Base-by-base conservation (phyloP, 1,140 invertebrate genomes). In the Drosophila repletoides region DNA sequence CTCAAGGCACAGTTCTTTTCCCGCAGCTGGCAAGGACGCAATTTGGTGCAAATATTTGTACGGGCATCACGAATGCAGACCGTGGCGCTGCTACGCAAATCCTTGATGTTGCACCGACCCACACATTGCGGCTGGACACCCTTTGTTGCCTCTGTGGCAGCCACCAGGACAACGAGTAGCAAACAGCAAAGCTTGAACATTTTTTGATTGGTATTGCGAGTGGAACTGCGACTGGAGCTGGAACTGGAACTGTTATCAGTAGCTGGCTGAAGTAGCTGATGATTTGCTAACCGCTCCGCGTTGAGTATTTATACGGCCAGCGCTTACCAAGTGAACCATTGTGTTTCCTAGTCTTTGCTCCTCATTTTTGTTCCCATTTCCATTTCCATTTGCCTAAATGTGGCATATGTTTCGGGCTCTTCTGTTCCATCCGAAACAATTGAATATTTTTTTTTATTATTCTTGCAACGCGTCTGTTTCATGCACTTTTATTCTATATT, bases 31-130 rank as follows among this genome's bases (percentile, higher is more conserved):
- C 80, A 86, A 21, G 81, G 29, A 0, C 64, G 46, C 15, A 86
- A 28, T 31, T 55, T 75, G 60, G 76, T 80, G 64, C 80, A 86
- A 3, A 38, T 33, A 1, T 86, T 80, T 12, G 60, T 76, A 0
- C 26, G 40, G 10, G 12, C 26, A 38, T 73, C 45, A 0, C 80
- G 36, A 2, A 59, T 33, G 60, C 80, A 86, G 1, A 87, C 52
- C 5, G 59, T 3, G 9, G 22, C 14, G 3, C 34, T 12, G 24
- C 38, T 31, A 2, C 15, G 5, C 15, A 58, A 12, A 10, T 68
- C 69, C 40, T 36, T 34, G 9, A 22, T 2, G 1, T 19, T 38
- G 63, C 79, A 84, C 2, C 73, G 77, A 2, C 80, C 80, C 17
- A 40, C 10, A 10, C 66, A 72, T 0, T 7, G 40, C 0, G 9